Conservation (phyloP, 2,888 invertebrate genomes). For the Boloria selene region DNA sequence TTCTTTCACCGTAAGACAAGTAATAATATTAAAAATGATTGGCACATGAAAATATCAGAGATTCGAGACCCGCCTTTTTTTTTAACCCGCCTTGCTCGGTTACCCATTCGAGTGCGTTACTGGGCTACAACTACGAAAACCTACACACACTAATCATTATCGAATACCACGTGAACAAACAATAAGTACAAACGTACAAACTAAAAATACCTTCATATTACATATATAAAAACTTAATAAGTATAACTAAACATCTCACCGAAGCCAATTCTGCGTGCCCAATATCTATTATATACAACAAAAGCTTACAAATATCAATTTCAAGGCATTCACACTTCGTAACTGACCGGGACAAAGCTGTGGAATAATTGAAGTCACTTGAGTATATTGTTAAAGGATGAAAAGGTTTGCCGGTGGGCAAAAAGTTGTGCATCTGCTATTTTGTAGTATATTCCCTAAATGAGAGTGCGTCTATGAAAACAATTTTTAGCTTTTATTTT, state of each 20-base stretch:
- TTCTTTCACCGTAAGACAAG: too few species aligned
- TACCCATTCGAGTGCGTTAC: too few species aligned
- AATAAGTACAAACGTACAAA: slow-evolving; percentile 4
- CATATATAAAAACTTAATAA: slow-evolving; percentile 23
- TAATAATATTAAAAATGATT: too few species aligned
- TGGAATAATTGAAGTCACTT: slow-evolving; percentile 19
- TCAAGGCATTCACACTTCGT: slow-evolving; percentile 14
- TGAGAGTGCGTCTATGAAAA: too few species aligned
- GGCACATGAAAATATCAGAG: too few species aligned
- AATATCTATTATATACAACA: slow-evolving; percentile 2
- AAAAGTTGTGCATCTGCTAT: slow-evolving; percentile 5
- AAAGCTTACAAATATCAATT: slow-evolving; percentile 18
- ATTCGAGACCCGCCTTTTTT: too few species aligned
- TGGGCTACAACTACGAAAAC: too few species aligned
- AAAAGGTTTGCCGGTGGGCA: slow-evolving; percentile 9
- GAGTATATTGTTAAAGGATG: slow-evolving; percentile 5
- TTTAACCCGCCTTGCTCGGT: too few species aligned
- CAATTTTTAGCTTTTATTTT: too few species aligned
- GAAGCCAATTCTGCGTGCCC: slow-evolving; percentile 1
- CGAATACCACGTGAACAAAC: not conserved
- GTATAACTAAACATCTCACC: slow-evolving; percentile 12
- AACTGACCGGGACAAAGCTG: slow-evolving; percentile 10
- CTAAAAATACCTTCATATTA: slow-evolving; percentile 2
- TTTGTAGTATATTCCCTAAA: not conserved
- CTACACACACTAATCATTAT: too few species aligned